Evolutionary conservation across 2,797 vertebrate genomes (phyloP).

Genomic region (Crenichthys baileyi): DNA sequence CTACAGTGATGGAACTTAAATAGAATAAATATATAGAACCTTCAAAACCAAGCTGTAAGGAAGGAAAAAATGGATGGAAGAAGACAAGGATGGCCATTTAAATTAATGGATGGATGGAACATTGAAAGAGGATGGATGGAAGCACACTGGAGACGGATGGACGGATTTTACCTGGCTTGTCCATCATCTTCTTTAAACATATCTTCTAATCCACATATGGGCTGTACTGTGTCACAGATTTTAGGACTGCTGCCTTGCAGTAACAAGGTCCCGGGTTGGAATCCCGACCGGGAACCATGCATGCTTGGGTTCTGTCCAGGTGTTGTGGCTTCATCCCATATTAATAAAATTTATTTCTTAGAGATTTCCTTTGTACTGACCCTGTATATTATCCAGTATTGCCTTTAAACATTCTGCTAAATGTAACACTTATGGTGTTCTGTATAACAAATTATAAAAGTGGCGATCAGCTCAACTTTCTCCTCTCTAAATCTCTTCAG

Average conservation of each 20-base stretch:
- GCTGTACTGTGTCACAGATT: no score
- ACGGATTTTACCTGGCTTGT: background rate
- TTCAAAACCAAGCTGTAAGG: no score
- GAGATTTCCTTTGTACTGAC: background rate
- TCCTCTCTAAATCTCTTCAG: slow-evolving; percentile 30
- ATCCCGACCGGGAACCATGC: background rate
- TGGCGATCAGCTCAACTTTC: slow-evolving; percentile 24
- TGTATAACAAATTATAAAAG: background rate
- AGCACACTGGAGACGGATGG: no score
- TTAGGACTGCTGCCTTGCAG: background rate
- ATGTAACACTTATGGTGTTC: background rate
- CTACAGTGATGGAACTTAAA: no score
- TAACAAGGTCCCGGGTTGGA: background rate
- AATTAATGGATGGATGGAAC: background rate
- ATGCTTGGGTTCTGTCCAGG: background rate
- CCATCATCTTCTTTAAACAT: background rate
- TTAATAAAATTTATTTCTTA: background rate
- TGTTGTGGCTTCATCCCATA: background rate
- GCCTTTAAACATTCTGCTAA: background rate
- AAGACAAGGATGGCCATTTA: no score
- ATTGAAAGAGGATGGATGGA: no score
- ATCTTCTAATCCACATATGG: background rate
- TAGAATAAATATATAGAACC: no score
- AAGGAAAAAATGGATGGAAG: no score
- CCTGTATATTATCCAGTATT: background rate